phyloP scores from a whole-genome alignment of 2,113 vertebrate species.

The Monarcha castaneiventris region DNA sequence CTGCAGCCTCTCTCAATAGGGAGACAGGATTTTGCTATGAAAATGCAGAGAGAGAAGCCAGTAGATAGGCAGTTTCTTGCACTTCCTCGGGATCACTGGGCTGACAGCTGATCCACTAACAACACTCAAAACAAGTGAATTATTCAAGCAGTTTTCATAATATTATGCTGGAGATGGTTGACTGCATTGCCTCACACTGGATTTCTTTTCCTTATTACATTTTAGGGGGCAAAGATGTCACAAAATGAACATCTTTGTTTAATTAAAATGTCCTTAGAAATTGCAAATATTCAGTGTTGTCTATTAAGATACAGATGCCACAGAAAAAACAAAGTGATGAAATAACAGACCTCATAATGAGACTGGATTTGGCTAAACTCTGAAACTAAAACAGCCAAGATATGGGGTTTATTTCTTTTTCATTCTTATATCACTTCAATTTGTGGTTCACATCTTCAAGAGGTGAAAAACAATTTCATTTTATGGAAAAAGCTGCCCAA shows the following conservation, averaged over 20 bases:
- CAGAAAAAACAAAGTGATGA: slow-evolving; percentile 16
- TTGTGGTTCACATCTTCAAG: background rate
- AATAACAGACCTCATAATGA: slow-evolving; percentile 38
- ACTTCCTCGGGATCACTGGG: background rate
- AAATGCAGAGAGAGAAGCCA: background rate
- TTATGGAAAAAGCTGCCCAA: slow-evolving; percentile 7
- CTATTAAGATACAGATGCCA: slow-evolving; percentile 1
- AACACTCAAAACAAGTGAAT: slow-evolving; percentile 40
- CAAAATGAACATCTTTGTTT: background rate
- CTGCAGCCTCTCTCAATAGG: background rate
- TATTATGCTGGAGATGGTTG: slow-evolving; percentile 3
- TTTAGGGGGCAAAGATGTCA: background rate
- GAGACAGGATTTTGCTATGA: background rate
- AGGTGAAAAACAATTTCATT: slow-evolving; percentile 17
- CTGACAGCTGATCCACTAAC: slow-evolving; percentile 12
- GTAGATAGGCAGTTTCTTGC: background rate
- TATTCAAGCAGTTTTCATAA: slow-evolving; percentile 53
- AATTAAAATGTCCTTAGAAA: slow-evolving; percentile 15
- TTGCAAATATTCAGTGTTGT: background rate
- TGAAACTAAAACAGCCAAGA: background rate
- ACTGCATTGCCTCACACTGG: background rate
- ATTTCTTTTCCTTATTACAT: slow-evolving; percentile 30
- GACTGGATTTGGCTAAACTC: slow-evolving; percentile 31
- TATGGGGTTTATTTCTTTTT: background rate
- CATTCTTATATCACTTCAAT: slow-evolving; percentile 23